These are phyloP conservation scores for Coptodon bakossiorum DNA, from an alignment of 2,113 vertebrate genomes.

Conservation along the genomic window DNA sequence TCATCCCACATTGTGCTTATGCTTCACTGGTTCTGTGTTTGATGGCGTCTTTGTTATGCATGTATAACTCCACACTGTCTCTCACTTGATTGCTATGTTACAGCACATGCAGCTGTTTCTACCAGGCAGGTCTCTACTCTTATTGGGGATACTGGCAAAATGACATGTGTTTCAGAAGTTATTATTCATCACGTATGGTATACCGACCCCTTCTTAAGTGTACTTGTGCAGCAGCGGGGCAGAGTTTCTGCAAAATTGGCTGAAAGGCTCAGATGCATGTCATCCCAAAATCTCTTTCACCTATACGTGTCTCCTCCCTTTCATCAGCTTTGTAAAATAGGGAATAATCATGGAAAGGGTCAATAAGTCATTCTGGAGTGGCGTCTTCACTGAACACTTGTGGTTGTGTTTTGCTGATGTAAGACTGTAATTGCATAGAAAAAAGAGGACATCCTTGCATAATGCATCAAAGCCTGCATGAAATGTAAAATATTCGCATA, in stretches of 20 bases:
- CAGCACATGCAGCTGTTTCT: not conserved
- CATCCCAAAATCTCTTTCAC: not conserved
- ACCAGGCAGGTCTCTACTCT: not conserved
- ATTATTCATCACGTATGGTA: not conserved
- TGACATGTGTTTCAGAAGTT: not conserved
- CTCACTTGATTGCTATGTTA: not conserved
- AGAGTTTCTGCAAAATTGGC: not conserved
- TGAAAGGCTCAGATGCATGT: not conserved
- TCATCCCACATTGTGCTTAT: not conserved
- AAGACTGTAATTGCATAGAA: not conserved
- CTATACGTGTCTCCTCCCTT: not conserved
- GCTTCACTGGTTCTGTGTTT: not conserved
- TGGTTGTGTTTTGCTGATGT: not conserved
- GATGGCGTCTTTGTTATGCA: not conserved
- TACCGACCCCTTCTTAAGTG: not conserved
- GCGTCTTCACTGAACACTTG: not conserved
- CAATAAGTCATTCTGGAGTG: not conserved
- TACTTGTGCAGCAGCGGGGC: not conserved
- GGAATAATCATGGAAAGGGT: not conserved
- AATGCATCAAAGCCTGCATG: slow-evolving; percentile 22
- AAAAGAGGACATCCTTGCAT: slow-evolving; percentile 5
- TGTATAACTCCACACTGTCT: not conserved
- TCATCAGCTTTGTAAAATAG: not conserved
- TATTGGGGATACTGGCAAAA: not conserved
- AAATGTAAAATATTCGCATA: not conserved